Evolutionary conservation across 2,888 invertebrate genomes (phyloP).

Genomic region (Criorhina ranunculi): DNA sequence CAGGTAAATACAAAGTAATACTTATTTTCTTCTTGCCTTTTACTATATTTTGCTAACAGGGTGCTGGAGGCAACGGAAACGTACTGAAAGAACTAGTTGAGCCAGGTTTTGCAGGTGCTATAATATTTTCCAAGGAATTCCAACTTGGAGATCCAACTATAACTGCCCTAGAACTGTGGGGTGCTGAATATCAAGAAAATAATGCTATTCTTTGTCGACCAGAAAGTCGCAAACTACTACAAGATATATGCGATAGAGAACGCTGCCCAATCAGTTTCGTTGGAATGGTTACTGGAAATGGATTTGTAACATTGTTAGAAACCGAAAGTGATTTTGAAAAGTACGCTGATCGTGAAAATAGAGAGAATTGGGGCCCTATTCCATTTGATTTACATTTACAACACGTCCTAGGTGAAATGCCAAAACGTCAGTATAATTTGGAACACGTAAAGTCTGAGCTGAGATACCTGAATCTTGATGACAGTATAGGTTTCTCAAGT

Average conservation of each 20-base stretch:
- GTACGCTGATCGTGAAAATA: constrained; percentile 82
- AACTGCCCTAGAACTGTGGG: constrained; percentile 97
- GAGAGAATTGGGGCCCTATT: constrained; percentile 85
- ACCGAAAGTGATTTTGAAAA: constrained; percentile 85
- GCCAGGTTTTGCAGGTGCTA: constrained; percentile 92
- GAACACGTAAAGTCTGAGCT: constrained; percentile 79
- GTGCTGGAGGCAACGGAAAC: constrained; percentile 99
- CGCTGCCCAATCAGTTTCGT: constrained; percentile 97
- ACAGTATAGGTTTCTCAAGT: constrained; percentile 79
- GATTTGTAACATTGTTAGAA: constrained; percentile 90
- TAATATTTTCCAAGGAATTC: constrained; percentile 94
- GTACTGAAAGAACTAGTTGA: constrained; percentile 98
- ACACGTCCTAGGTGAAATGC: constrained; percentile 94
- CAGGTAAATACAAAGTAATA: constrained; percentile 85
- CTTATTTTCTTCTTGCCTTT: constrained; percentile 8
- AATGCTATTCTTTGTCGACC: constrained; percentile 93
- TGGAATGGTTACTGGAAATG: constrained; percentile 95
- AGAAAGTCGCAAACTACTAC: constrained; percentile 88
- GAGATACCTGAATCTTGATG: constrained; percentile 84
- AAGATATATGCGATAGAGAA: constrained; percentile 92
- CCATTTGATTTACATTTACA: constrained; percentile 96
- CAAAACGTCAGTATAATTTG: constrained; percentile 88
- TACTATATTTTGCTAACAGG: constrained; percentile 83
- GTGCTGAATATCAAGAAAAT: constrained; percentile 99
- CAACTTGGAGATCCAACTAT: constrained; percentile 97